Percentiles rank a stretch among this genome's conserved stretches.
Conservation (phyloP, 2,797 vertebrate genomes). For the Labeo calbasu region DNA sequence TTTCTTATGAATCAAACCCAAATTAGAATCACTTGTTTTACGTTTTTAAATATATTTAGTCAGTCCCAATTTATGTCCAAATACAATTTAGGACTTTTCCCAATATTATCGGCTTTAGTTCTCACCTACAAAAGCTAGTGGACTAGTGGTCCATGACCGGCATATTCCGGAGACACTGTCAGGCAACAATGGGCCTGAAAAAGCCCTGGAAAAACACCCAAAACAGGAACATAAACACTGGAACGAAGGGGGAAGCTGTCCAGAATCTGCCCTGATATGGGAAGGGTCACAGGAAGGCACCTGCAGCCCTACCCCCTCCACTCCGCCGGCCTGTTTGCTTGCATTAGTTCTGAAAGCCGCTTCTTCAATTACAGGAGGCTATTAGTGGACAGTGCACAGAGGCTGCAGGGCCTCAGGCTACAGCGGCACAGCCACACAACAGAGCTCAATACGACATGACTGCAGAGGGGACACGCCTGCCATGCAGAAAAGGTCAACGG, state of each 20-base stretch:
- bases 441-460: conserved; percentile 81
- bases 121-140: conserved; percentile 12
- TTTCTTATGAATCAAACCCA: background rate
- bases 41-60: too few species aligned
- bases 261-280: conserved; percentile 48
- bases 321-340: conserved; percentile 62
- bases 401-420: conserved; percentile 69
- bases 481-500: conserved; percentile 80
- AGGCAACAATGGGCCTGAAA: conserved; percentile 69
- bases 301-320: conserved; percentile 43
- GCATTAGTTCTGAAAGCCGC: conserved; percentile 74
- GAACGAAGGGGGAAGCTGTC: conserved; percentile 62
- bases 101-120: background rate
- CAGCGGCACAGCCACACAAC: conserved; percentile 70
- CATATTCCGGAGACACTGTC: conserved; percentile 73
- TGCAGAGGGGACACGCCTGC: conserved; percentile 74
- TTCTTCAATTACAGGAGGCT: conserved; percentile 79
- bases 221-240: conserved; percentile 79
- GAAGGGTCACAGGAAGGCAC: conserved; percentile 55
- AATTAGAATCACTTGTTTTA: background rate
- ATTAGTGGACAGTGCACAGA: conserved; percentile 75
- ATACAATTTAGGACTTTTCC: background rate
- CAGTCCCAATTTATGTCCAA: too few species aligned
- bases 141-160: conserved; percentile 62
- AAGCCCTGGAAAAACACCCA: conserved; percentile 73